A percentile compares a stretch with the other conserved stretches of the same genome.
Conservation (phyloP, 2,888 invertebrate species). For the Lissocephala sabroskyi region DNA sequence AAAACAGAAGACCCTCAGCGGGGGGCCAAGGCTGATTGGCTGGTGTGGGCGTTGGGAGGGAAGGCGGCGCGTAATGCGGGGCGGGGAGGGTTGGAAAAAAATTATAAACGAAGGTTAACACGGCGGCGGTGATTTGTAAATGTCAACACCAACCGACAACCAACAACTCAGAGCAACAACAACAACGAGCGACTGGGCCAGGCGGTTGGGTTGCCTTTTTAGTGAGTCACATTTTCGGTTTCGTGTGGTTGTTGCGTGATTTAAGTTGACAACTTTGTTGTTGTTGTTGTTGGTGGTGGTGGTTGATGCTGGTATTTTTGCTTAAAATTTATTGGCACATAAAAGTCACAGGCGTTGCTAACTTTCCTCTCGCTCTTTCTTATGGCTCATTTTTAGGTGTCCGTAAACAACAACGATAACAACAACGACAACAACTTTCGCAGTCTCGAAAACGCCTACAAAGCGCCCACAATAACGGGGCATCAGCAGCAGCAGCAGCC, state of each 20-base stretch:
- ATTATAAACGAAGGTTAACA: slow-evolving; percentile 45
- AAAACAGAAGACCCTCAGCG: slow-evolving; percentile 14
- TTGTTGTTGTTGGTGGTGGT: slow-evolving; percentile 11
- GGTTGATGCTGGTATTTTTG: slow-evolving; percentile 35
- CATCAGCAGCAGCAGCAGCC: background rate
- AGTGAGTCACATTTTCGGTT: slow-evolving; percentile 58
- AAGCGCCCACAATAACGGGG: slow-evolving; percentile 42
- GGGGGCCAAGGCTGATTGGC: background rate
- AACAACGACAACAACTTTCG: slow-evolving; percentile 25
- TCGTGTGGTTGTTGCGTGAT: slow-evolving; percentile 48
- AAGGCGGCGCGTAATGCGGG: no score
- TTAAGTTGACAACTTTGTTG: slow-evolving; percentile 47
- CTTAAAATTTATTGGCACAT: slow-evolving; percentile 57
- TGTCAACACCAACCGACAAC: slow-evolving; percentile 45
- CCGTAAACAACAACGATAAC: slow-evolving; percentile 44
- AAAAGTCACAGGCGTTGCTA: slow-evolving; percentile 63
- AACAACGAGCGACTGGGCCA: background rate
- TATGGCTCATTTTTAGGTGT: slow-evolving; percentile 49
- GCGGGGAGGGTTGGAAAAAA: no score
- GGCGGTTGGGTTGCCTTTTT: slow-evolving; percentile 12
- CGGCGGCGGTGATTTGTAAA: slow-evolving; percentile 53
- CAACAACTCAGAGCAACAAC: slow-evolving; percentile 7
- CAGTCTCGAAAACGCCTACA: slow-evolving; percentile 31
- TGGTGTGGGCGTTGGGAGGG: slow-evolving; percentile 1
- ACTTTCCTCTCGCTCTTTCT: slow-evolving; percentile 31